Base-by-base conservation (phyloP, 2,888 invertebrate genomes). In the Spisula subtruncata region DNA sequence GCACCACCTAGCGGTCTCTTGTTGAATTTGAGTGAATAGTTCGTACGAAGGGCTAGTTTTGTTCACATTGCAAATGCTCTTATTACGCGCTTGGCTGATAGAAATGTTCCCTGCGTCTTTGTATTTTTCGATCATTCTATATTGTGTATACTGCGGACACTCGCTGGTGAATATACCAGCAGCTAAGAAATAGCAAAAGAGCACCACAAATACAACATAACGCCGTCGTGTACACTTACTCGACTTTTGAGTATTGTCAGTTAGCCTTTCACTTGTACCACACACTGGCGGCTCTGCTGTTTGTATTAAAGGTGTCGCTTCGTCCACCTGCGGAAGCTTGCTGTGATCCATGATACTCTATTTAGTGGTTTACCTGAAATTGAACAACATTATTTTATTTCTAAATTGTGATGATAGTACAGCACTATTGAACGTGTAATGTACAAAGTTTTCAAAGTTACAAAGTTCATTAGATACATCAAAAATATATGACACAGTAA, bases 61-160 rank as follows among this genome's bases (percentile, higher is more conserved):
- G 29, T 89, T 87, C 2, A 82, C 35, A 32, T 35, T 16, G 56
- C 83, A 25, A 2, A 71, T 35, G 32, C 75, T 75, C 10, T 18
- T 32, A 35, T 75, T 75, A 12, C 20, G 75, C 16, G 18, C 25
- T 35, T 32, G 5, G 2, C 12, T 0, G 14, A 14, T 35, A 16
- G 14, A 32, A 32, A 14, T 35, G 32, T 75, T 75, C 35, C 12
- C 20, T 29, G 14, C 10, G 5, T 89, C 0, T 56, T 75, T 8
- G 48, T 80, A 29, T 10, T 41, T 18, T 29, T 85, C 80, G 16
- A 85, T 83, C 51, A 90, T 60, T 25, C 82, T 48, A 5, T 83
- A 46, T 41, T 92, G 90, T 25, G 85, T 86, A 66, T 89, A 92
- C 81, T 92, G 89, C 48, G 90, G 91, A 29, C 89, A n/a, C 2